Conservation (phyloP, 2,888 invertebrate genomes). For the Lagria hirta region DNA sequence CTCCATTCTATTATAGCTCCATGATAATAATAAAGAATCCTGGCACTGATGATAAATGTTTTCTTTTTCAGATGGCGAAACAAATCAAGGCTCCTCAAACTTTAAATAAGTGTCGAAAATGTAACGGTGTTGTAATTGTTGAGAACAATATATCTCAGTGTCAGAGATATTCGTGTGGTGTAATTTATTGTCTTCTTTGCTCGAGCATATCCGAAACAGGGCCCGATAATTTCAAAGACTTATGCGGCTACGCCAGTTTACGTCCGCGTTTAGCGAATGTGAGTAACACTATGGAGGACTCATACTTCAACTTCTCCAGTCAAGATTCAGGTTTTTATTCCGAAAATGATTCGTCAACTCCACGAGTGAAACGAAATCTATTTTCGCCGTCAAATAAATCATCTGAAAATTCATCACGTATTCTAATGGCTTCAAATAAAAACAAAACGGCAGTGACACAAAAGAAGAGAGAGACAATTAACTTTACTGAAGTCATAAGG, state of each 20-base stretch:
- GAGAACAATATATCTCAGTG: conserved; percentile 49
- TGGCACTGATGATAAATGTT: too few species aligned
- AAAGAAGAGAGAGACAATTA: conserved; percentile 1
- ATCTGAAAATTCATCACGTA: neutral
- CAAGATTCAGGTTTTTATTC: conserved; percentile 36
- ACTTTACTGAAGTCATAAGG: too few species aligned
- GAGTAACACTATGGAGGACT: conserved; percentile 17
- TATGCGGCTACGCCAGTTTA: conserved; percentile 40
- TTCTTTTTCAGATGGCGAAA: conserved; percentile 36
- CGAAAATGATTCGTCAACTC: conserved; percentile 35
- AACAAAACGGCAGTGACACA: conserved; percentile 2
- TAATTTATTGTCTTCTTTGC: conserved; percentile 48
- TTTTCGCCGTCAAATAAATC: conserved; percentile 8
- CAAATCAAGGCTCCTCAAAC: conserved; percentile 41
- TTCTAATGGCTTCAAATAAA: conserved; percentile 4
- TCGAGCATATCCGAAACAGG: conserved; percentile 44
- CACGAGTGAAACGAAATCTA: conserved; percentile 36
- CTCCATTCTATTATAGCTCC: conserved; percentile 2
- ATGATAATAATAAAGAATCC: too few species aligned
- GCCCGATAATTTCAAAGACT: conserved; percentile 47
- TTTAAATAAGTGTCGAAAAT: conserved; percentile 45
- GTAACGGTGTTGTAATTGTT: conserved; percentile 44
- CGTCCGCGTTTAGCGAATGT: conserved; percentile 11
- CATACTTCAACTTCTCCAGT: conserved; percentile 14
- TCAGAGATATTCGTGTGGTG: conserved; percentile 44